Conservation (phyloP, 1,140 invertebrate genomes). For the Aphidius gifuensis region DNA sequence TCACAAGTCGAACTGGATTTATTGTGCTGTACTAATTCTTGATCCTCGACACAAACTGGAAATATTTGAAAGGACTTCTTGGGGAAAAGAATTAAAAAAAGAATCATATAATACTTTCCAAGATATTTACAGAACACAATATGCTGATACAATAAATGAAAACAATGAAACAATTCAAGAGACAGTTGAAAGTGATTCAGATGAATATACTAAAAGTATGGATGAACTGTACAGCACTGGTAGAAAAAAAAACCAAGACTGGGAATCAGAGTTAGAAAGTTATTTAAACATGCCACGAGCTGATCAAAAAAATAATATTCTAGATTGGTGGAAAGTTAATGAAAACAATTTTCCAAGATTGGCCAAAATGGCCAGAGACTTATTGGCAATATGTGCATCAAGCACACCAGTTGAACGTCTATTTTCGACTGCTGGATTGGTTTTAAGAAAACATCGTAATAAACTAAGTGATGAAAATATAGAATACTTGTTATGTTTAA, state of each 20-base stretch:
- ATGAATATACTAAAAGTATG: too few species aligned
- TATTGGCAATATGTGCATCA: conserved; percentile 16
- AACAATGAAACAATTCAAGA: background rate
- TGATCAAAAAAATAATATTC: conserved; percentile 2
- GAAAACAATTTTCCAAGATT: conserved; percentile 6
- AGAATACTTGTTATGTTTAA: conserved; percentile 12
- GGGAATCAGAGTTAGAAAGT: conserved; percentile 10
- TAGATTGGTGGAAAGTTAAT: conserved; percentile 12
- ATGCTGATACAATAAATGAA: background rate
- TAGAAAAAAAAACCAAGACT: conserved; percentile 1
- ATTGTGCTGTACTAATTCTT: conserved; percentile 42
- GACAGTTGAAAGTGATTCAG: too few species aligned
- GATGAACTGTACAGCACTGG: background rate
- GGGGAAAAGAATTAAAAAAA: conserved; percentile 41
- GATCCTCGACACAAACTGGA: conserved; percentile 44
- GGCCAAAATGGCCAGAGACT: conserved; percentile 11
- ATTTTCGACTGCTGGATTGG: conserved; percentile 15
- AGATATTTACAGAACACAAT: conserved; percentile 26
- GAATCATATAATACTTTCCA: conserved; percentile 36
- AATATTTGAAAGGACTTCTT: conserved; percentile 42
- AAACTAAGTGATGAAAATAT: conserved; percentile 13
- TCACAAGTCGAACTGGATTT: conserved; percentile 44
- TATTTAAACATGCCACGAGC: conserved; percentile 9
- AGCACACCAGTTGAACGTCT: conserved; percentile 11
- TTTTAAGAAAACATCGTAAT: conserved; percentile 11